Evolutionary conservation across 1,140 invertebrate genomes (phyloP), one percentile per base, ranked within the genome.

Genomic region (Copidosoma floridanum): DNA sequence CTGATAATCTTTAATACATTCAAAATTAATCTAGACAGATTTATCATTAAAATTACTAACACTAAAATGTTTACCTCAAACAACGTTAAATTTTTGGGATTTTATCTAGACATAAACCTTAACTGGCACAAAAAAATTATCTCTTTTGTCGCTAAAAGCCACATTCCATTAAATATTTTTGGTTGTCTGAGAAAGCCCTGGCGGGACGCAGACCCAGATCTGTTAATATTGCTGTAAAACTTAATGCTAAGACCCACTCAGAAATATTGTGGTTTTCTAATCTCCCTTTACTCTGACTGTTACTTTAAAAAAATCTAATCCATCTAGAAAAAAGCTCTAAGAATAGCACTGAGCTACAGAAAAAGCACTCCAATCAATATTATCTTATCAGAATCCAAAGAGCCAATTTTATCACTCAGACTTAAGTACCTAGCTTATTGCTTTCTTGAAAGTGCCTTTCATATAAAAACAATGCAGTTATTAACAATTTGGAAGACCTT

Each of bases 1-100:
- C 37, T 70, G 12, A 14, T 68, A 0, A 50, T 61, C 47, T 71
- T 71, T 54, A 44, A 61, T 47, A 67, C 65, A n/a, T n/a, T n/a
- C 20, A 46, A 43, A 7, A 56, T n/a, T 43, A 37, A 43, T 35
- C 27, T 32, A 12, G 37, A 59, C 11, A 20, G 53, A 2, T 21
- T 46, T 23, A 46, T 21, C 16, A 44, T 64, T 2, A 64, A 55
- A 12, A 60, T 66, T 0, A 18, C 58, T 20, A 40, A 56, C 37
- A 38, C 18, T 3, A 6, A 16, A 7, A 37, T 70, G 1, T 52
- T 37, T 27, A 0, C 50, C 1, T 53, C 59, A 7, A 32, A 44
- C 23, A n/a, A 61, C 37, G 57, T 11, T 0, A 66, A 62, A 24
- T 67, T 67, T 57, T 18, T 66, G 32, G 68, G 65, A 16, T 53